Evolutionary conservation across 2,113 vertebrate genomes (phyloP).

Genomic region (Phyllopteryx taeniolatus): DNA sequence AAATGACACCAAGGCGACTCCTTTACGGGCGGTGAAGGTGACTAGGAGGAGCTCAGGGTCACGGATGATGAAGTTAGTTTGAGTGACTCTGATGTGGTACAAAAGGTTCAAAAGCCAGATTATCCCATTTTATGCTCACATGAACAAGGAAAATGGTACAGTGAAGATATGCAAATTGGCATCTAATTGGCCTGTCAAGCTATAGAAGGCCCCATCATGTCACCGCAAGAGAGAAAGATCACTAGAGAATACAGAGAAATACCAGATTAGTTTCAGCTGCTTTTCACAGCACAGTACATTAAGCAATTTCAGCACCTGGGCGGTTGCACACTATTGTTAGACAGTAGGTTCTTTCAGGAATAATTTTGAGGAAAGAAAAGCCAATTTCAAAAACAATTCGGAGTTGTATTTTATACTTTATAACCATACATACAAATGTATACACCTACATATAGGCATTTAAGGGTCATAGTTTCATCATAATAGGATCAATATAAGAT

Average conservation of each 20-base stretch:
- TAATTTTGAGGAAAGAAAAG: slow-evolving; percentile 17
- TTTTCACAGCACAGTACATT: slow-evolving; percentile 64
- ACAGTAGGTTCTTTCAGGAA: slow-evolving; percentile 27
- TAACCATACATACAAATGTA: too few species aligned
- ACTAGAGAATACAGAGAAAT: slow-evolving; percentile 42
- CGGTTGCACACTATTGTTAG: slow-evolving; percentile 39
- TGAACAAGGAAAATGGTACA: slow-evolving; percentile 67
- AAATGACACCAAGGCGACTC: slow-evolving; percentile 6
- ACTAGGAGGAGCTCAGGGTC: slow-evolving; percentile 15
- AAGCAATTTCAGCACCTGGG: slow-evolving; percentile 48
- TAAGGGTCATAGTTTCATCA: too few species aligned
- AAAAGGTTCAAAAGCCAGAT: slow-evolving; percentile 59
- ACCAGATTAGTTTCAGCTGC: slow-evolving; percentile 59
- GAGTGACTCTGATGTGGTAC: slow-evolving; percentile 49
- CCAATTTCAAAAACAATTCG: background rate
- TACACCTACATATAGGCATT: too few species aligned
- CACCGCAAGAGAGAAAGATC: slow-evolving; percentile 37
- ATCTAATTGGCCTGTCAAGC: slow-evolving; percentile 76
- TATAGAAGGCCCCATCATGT: slow-evolving; percentile 54
- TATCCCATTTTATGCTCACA: slow-evolving; percentile 68
- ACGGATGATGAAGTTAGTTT: slow-evolving; percentile 43
- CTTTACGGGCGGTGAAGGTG: slow-evolving; percentile 15
- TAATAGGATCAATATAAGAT: too few species aligned
- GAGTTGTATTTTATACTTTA: too few species aligned
- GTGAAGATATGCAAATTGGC: slow-evolving; percentile 72